phyloP scores from a whole-genome alignment of 2,797 vertebrate genomes.

The Denticeps clupeoides region DNA sequence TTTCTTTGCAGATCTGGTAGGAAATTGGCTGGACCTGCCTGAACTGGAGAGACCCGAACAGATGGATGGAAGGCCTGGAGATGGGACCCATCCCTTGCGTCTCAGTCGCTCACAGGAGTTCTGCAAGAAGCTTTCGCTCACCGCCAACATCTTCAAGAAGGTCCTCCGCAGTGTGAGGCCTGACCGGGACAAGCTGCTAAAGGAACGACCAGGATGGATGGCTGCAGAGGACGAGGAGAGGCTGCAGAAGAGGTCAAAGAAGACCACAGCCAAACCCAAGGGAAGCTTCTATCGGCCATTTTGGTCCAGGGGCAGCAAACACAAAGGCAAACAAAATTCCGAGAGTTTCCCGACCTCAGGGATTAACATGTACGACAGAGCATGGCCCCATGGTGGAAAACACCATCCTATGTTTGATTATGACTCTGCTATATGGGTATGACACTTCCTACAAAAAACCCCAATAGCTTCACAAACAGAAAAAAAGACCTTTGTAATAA shows the following conservation, averaged over 20 bases:
- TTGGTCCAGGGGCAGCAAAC: slow-evolving; percentile 27
- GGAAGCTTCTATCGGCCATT: slow-evolving; percentile 56
- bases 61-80: slow-evolving; percentile 12
- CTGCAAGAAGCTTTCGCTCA: slow-evolving; percentile 62
- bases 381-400: slow-evolving; percentile 20
- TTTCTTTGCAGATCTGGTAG: slow-evolving; percentile 86
- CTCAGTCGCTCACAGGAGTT: slow-evolving; percentile 55
- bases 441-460: slow-evolving; percentile 18
- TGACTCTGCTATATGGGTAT: slow-evolving; percentile 74
- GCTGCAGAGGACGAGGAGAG: slow-evolving; percentile 38
- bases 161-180: slow-evolving; percentile 68
- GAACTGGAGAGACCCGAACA: slow-evolving; percentile 43
- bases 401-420: slow-evolving; percentile 54
- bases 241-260: slow-evolving; percentile 59
- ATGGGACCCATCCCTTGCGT: slow-evolving; percentile 15
- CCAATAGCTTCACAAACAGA: neutral
- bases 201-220: slow-evolving; percentile 66
- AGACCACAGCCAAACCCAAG: slow-evolving; percentile 53
- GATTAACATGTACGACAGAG: neutral
- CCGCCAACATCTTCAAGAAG: slow-evolving; percentile 71
- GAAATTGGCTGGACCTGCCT: slow-evolving; percentile 92
- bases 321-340: slow-evolving; percentile 29
- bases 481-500: neutral
- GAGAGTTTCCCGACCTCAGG: neutral
- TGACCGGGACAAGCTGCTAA: slow-evolving; percentile 60